phyloP scores from a whole-genome alignment of 2,888 invertebrate species.

The Harpagoxenus sublaevis region DNA sequence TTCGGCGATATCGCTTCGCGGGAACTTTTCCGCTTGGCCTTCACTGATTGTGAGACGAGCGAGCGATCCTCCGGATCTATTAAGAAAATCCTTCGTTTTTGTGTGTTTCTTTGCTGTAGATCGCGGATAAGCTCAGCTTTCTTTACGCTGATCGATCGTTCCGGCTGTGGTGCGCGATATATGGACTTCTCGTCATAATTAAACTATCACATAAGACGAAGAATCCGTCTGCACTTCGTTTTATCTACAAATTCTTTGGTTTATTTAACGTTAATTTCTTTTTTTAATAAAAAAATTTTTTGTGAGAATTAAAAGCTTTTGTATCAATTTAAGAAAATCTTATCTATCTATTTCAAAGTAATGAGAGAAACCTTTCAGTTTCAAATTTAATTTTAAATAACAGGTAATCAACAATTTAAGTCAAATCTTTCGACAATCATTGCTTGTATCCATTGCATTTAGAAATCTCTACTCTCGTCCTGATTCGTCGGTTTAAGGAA shows the following conservation, averaged over 20 bases:
- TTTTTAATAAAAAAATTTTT: not conserved
- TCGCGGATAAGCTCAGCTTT: not conserved
- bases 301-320: not conserved
- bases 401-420: not conserved
- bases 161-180: not conserved
- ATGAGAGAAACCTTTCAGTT: not conserved
- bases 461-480: not conserved
- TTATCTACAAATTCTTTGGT: not conserved
- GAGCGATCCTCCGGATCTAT: not conserved
- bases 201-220: not conserved
- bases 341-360: not conserved
- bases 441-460: not conserved
- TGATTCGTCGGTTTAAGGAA: not conserved
- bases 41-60: not conserved
- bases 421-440: not conserved
- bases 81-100: constrained; percentile 22
- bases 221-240: not conserved
- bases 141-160: not conserved
- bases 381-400: constrained; percentile 1
- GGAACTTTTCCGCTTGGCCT: constrained; percentile 17
- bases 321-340: not conserved
- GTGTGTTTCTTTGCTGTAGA: not conserved
- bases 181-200: constrained; percentile 21
- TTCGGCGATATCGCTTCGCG: constrained; percentile 29
- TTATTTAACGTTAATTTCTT: not conserved